Percentiles rank a stretch among this genome's conserved stretches.
Conservation (phyloP, 53 echinoderm and acorn worm genomes). For the Holothuria scabra region DNA sequence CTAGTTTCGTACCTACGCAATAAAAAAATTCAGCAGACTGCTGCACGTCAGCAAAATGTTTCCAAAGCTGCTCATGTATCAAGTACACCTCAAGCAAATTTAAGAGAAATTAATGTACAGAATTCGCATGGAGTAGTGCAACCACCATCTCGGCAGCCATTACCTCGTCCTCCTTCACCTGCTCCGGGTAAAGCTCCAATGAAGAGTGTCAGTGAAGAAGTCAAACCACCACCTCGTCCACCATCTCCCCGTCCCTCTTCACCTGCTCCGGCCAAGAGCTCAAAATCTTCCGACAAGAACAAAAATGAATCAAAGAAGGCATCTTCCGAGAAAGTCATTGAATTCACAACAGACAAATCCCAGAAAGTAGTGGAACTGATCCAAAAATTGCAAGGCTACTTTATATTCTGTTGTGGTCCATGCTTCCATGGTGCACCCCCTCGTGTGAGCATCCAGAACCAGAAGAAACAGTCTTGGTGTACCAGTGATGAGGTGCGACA, state of each 20-base stretch:
- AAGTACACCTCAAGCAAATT: no score
- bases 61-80: slow-evolving; percentile 6
- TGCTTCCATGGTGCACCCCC: slow-evolving; percentile 71
- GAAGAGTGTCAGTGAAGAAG: neutral
- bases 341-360: neutral
- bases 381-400: slow-evolving; percentile 56
- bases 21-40: slow-evolving; percentile 25
- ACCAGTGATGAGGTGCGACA: slow-evolving; percentile 62
- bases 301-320: neutral
- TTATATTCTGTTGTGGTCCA: slow-evolving; percentile 65
- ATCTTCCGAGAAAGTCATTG: neutral
- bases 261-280: neutral
- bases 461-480: slow-evolving; percentile 41
- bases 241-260: no score
- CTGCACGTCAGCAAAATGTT: neutral
- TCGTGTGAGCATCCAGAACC: slow-evolving; percentile 60
- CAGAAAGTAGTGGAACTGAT: neutral
- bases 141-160: no score
- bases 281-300: neutral
- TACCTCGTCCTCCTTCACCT: neutral
- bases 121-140: no score
- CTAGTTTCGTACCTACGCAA: slow-evolving; percentile 58
- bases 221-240: no score
- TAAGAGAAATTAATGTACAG: no score
- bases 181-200: neutral